phyloP scores from a whole-genome alignment of 1,140 invertebrate genomes.

The Chlorops oryzae region DNA sequence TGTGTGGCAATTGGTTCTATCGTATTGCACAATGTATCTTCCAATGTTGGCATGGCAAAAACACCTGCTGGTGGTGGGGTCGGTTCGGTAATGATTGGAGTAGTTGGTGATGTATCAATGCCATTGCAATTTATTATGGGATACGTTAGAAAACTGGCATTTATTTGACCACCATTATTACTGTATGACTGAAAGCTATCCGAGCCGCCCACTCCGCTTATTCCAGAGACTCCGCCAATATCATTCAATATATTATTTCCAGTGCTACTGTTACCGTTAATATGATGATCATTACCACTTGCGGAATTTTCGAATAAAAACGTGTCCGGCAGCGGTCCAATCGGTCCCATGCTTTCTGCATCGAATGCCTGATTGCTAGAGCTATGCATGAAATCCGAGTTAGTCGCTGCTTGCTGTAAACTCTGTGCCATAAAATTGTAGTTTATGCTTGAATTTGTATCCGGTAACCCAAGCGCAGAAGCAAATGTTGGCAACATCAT shows the following conservation, averaged over 20 bases:
- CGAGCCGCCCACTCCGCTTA: no score
- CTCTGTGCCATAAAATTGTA: constrained; percentile 18
- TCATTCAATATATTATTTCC: no score
- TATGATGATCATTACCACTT: not conserved
- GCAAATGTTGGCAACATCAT: constrained; percentile 26
- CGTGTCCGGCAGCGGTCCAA: not conserved
- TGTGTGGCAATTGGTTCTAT: no score
- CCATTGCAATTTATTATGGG: constrained; percentile 1
- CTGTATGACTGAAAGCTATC: no score
- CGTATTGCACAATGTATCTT: no score
- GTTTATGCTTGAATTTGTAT: constrained; percentile 18
- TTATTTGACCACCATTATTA: no score
- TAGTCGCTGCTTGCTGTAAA: constrained; percentile 1
- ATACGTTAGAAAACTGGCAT: no score
- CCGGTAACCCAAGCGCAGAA: constrained; percentile 5
- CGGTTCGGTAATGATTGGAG: constrained; percentile 8
- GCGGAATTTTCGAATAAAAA: not conserved
- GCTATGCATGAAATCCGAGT: no score
- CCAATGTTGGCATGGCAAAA: no score
- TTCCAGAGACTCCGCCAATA: no score
- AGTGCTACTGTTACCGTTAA: no score
- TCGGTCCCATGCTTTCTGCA: not conserved
- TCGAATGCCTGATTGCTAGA: not conserved
- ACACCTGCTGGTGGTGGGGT: constrained; percentile 11
- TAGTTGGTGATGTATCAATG: no score